phyloP scores from a whole-genome alignment of 2,797 vertebrate species.

The Atherinosoma microstoma region DNA sequence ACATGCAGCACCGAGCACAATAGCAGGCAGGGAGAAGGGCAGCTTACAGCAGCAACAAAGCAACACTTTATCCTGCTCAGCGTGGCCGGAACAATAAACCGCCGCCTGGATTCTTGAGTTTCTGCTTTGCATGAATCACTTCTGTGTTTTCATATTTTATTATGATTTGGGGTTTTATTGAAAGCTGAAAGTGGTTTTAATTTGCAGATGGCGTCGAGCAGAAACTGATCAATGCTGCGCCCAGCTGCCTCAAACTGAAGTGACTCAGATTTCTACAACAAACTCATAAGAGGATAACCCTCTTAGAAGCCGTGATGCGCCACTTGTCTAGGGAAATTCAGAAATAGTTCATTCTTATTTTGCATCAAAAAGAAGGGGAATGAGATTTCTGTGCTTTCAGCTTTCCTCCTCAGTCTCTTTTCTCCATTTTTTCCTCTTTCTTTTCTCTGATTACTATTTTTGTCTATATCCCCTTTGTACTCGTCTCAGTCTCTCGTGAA shows the following conservation, averaged over 20 bases:
- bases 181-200: constrained; percentile 6
- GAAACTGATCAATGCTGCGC: constrained; percentile 22
- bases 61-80: constrained; percentile 56
- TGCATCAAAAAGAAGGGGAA: constrained; percentile 51
- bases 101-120: constrained; percentile 10
- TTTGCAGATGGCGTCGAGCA: constrained; percentile 7
- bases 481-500: constrained; percentile 31
- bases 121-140: constrained; percentile 43
- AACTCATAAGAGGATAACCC: constrained; percentile 54
- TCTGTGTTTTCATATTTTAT: constrained; percentile 6
- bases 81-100: constrained; percentile 55
- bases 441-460: constrained; percentile 58
- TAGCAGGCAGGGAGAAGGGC: constrained; percentile 37
- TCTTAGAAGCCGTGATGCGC: constrained; percentile 67
- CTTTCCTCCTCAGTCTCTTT: constrained; percentile 10
- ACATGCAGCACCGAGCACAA: constrained; percentile 49
- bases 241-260: constrained; percentile 23
- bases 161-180: constrained; percentile 10
- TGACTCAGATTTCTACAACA: constrained; percentile 30
- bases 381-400: constrained; percentile 51
- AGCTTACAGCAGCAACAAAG: constrained; percentile 63
- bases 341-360: constrained; percentile 58
- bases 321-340: constrained; percentile 63
- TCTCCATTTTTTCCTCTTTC: constrained; percentile 18
- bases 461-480: constrained; percentile 56